Percentiles rank a stretch among this genome's conserved stretches.
Conservation (phyloP, 2,113 vertebrate genomes). For the Etheostoma cragini region DNA sequence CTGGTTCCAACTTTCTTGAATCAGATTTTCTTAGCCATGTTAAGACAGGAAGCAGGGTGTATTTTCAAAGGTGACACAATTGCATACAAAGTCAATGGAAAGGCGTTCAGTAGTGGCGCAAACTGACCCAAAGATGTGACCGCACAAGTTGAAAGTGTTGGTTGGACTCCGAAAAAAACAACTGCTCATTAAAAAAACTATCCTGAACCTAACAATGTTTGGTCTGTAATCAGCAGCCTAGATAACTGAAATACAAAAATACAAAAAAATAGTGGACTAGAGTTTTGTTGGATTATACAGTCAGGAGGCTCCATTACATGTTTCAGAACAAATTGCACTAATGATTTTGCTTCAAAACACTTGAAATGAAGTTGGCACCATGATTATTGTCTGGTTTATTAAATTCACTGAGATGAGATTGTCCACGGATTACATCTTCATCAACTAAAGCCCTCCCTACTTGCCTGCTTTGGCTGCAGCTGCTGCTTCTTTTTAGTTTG, state of each 20-base stretch:
- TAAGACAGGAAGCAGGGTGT: no score
- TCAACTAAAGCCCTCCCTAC: neutral
- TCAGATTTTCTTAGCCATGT: no score
- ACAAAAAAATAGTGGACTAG: neutral
- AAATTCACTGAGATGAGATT: neutral
- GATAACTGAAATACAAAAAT: neutral
- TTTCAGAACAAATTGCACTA: neutral
- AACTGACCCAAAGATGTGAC: neutral
- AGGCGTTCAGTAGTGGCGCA: neutral
- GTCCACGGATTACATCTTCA: conserved; percentile 8
- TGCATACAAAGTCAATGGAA: no score
- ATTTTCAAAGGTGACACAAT: no score
- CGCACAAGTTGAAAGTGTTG: neutral
- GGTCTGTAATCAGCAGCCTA: neutral
- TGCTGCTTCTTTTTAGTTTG: neutral
- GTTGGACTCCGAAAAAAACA: neutral
- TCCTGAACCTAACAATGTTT: neutral
- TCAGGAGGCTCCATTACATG: neutral
- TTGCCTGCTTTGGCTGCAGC: conserved; percentile 4
- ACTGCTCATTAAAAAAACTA: neutral
- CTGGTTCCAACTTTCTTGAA: no score
- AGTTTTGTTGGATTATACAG: no score
- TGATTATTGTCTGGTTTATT: neutral
- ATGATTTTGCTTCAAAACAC: neutral
- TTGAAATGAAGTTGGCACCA: neutral